These are phyloP conservation scores for Actias luna DNA, from an alignment of 2,888 invertebrate species.

Conservation along the genomic window DNA sequence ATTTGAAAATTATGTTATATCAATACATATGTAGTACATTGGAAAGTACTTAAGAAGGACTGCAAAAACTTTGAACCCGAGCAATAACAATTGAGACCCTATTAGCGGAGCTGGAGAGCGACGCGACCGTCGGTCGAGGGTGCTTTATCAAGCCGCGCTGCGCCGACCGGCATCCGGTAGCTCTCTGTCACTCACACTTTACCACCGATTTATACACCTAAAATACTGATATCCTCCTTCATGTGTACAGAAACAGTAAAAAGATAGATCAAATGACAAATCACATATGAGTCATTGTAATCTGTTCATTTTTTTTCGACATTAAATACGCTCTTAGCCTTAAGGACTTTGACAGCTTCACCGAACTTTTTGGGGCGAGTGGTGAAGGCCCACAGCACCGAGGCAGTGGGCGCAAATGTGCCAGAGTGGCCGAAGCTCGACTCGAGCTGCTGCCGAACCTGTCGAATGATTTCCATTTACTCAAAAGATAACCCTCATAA, in stretches of 20 bases:
- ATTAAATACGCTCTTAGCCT: too few relatives aligned
- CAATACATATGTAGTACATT: neutral
- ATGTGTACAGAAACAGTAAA: neutral
- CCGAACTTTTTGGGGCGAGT: too few relatives aligned
- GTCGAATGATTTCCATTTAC: too few relatives aligned
- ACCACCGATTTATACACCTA: conserved; percentile 44
- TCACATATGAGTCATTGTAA: too few relatives aligned
- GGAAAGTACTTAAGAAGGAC: neutral
- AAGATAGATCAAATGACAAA: too few relatives aligned
- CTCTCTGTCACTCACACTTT: conserved; percentile 59
- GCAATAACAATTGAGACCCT: conserved; percentile 10
- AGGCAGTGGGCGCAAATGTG: too few relatives aligned
- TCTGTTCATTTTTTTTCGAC: too few relatives aligned
- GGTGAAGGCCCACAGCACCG: too few relatives aligned
- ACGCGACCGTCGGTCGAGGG: conserved; percentile 16
- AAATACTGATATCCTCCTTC: conserved; percentile 2
- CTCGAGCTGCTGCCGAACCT: too few relatives aligned
- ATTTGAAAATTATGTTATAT: neutral
- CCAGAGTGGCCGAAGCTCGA: too few relatives aligned
- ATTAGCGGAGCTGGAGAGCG: conserved; percentile 8
- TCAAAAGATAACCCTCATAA: too few relatives aligned
- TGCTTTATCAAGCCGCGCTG: conserved; percentile 42
- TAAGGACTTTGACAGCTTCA: too few relatives aligned
- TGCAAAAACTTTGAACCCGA: neutral
- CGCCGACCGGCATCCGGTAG: conserved; percentile 43